Evolutionary conservation across 2,797 vertebrate genomes (phyloP).

Genomic region (Allobates femoralis): DNA sequence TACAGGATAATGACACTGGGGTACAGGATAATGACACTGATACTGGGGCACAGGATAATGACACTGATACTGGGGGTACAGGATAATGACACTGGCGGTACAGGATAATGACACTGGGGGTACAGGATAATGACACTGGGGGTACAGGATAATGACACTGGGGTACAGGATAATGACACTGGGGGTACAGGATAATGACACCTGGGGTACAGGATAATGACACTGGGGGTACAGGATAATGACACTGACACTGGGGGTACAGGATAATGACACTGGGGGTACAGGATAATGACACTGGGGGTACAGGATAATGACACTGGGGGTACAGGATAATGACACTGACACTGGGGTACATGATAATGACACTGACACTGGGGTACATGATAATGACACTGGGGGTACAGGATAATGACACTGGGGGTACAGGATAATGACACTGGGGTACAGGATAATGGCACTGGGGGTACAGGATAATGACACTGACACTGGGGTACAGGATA

Average conservation of each 20-base stretch:
- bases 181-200: background rate
- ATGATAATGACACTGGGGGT: background rate
- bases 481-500: background rate
- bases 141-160: background rate
- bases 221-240: background rate
- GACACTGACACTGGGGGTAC: too few species aligned
- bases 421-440: background rate
- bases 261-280: background rate
- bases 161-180: background rate
- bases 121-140: too few species aligned
- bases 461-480: slow-evolving; percentile 15
- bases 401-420: background rate
- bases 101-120: too few species aligned
- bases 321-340: background rate
- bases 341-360: background rate
- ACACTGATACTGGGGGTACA: too few species aligned
- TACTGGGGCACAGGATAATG: too few species aligned
- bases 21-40: slow-evolving; percentile 1
- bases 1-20: background rate
- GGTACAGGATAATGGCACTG: background rate
- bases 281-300: background rate
- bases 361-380: slow-evolving; percentile 1
- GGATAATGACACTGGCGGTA: too few species aligned
- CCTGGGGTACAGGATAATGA: background rate
- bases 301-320: too few species aligned